phyloP scores from a whole-genome alignment of 1,140 invertebrate species.

The Pantala flavescens region DNA sequence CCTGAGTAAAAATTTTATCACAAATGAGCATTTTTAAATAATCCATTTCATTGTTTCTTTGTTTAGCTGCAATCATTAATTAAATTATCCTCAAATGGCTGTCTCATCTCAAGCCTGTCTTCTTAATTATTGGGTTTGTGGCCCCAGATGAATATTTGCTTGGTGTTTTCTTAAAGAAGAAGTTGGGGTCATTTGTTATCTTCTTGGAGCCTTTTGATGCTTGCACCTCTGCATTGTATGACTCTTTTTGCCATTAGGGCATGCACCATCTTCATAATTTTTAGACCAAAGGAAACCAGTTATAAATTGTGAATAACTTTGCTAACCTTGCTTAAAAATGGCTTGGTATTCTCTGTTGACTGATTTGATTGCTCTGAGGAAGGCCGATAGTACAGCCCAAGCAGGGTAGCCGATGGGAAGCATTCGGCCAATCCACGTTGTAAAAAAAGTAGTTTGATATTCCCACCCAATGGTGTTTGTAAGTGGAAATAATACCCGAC shows the following conservation, averaged over 20 bases:
- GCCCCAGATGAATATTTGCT: background rate
- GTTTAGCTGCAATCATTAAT: no score
- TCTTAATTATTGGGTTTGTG: background rate
- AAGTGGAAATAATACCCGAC: constrained; percentile 9
- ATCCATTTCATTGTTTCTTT: no score
- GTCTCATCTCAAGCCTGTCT: no score
- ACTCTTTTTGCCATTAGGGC: background rate
- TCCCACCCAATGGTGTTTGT: background rate
- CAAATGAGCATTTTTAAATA: no score
- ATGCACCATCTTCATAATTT: constrained; percentile 4
- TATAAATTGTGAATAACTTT: constrained; percentile 9
- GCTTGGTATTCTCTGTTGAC: constrained; percentile 8
- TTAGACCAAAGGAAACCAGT: constrained; percentile 6
- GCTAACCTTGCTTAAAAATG: constrained; percentile 6
- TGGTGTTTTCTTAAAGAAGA: background rate
- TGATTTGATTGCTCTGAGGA: constrained; percentile 9
- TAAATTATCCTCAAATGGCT: no score
- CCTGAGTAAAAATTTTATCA: no score
- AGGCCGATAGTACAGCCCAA: constrained; percentile 2
- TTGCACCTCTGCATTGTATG: constrained; percentile 3
- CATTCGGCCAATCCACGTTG: background rate
- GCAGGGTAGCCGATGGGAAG: constrained; percentile 1
- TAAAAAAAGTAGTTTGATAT: constrained; percentile 10
- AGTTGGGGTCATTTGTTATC: background rate
- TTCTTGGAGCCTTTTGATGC: background rate